phyloP scores from a whole-genome alignment of 1,140 invertebrate species.

The Drosophila subpulchrella region DNA sequence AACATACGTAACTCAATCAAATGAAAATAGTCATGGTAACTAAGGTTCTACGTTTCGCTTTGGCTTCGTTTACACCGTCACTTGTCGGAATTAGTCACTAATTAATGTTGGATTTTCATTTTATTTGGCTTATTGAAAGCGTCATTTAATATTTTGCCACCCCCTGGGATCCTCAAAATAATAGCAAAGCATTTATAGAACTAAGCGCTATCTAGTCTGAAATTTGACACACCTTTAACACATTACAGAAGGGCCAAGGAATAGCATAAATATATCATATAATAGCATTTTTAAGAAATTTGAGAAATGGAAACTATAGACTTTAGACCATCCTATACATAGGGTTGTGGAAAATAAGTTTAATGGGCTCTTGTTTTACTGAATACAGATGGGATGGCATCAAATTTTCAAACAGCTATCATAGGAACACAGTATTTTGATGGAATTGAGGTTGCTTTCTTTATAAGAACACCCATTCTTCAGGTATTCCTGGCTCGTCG shows the following conservation, averaged over 20 bases:
- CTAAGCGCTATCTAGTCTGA: not conserved
- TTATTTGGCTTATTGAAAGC: not conserved
- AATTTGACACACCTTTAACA: not conserved
- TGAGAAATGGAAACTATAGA: not conserved
- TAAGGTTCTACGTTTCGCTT: constrained; percentile 6
- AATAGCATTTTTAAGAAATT: too few species aligned
- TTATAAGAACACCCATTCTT: not conserved
- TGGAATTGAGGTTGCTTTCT: not conserved
- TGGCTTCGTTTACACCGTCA: constrained; percentile 3
- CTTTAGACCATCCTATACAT: not conserved
- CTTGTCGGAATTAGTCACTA: not conserved
- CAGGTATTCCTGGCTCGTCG: not conserved
- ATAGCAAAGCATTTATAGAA: too few species aligned
- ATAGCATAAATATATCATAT: too few species aligned
- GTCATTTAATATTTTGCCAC: not conserved
- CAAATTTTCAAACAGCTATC: not conserved
- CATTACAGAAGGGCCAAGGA: not conserved
- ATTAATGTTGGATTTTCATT: not conserved
- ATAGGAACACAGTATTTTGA: not conserved
- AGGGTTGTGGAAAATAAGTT: not conserved
- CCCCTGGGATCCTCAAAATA: not conserved
- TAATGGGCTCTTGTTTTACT: too few species aligned
- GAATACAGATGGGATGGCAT: not conserved
- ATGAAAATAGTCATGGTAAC: constrained; percentile 23
- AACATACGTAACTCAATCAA: constrained; percentile 18